These are phyloP conservation scores for Microtus montanus DNA, from an alignment of 2,113 vertebrate species.

Conservation along the genomic window DNA sequence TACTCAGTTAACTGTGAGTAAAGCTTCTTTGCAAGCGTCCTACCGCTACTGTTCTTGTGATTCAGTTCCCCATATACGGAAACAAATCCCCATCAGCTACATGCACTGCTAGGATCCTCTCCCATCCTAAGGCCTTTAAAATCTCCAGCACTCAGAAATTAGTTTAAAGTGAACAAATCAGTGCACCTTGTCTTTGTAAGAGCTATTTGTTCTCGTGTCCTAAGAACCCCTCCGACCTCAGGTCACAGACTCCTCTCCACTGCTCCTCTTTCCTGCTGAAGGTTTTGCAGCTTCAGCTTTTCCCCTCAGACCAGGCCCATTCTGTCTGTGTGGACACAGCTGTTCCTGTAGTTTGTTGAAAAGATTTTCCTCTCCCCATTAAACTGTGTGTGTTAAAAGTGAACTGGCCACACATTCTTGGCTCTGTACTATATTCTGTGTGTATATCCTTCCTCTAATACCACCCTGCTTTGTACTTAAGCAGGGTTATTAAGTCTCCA, in stretches of 20 bases:
- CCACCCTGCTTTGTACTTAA: background rate
- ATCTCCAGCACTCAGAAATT: background rate
- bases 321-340: constrained; percentile 2
- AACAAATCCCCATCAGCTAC: background rate
- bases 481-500: background rate
- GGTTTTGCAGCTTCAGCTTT: background rate
- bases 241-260: background rate
- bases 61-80: background rate
- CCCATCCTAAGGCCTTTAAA: background rate
- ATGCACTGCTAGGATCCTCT: background rate
- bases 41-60: background rate
- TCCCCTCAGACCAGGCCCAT: background rate
- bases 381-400: background rate
- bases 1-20: background rate
- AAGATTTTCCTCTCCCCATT: background rate
- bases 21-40: constrained; percentile 25
- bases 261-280: background rate
- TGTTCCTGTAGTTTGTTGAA: background rate
- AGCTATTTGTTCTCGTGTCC: background rate
- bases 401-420: background rate
- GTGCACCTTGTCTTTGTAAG: background rate
- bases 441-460: background rate
- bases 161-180: background rate
- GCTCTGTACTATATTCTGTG: background rate
- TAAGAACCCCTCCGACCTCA: background rate